phyloP scores from a whole-genome alignment of 2,888 invertebrate species.

The Cerceris rybyensis region DNA sequence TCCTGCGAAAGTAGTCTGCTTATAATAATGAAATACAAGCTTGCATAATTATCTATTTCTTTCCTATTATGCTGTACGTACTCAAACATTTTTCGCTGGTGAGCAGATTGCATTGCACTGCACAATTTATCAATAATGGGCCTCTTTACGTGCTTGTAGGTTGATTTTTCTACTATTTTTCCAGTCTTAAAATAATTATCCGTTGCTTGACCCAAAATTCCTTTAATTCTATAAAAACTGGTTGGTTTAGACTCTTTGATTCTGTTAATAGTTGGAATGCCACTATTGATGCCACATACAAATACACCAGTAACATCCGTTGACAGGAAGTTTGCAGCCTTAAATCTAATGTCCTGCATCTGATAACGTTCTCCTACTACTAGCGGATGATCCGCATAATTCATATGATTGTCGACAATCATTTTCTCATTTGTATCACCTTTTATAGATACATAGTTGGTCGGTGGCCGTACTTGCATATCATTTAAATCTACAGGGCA shows the following conservation, averaged over 20 bases:
- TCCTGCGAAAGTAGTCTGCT: conserved; percentile 80
- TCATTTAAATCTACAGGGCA: conserved; percentile 87
- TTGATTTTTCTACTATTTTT: conserved; percentile 87
- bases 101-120: conserved; percentile 91
- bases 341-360: conserved; percentile 86
- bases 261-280: conserved; percentile 83
- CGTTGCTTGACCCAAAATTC: conserved; percentile 89
- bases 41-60: conserved; percentile 7
- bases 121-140: conserved; percentile 88
- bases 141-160: conserved; percentile 87
- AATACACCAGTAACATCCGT: conserved; percentile 88
- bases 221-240: conserved; percentile 89
- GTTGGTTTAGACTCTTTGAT: conserved; percentile 86
- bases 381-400: conserved; percentile 89
- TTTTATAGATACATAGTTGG: conserved; percentile 85
- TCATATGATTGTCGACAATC: conserved; percentile 85
- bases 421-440: conserved; percentile 85
- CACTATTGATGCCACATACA: conserved; percentile 90
- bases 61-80: conserved; percentile 80
- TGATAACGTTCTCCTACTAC: conserved; percentile 91
- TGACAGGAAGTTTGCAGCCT: conserved; percentile 85
- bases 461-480: conserved; percentile 85
- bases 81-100: conserved; percentile 94
- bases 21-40: conserved; percentile 3
- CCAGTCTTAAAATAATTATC: conserved; percentile 89